A percentile compares a stretch with the other conserved stretches of the same genome.
These are phyloP conservation scores for Oreochromis spilurus DNA, from an alignment of 2,113 vertebrate genomes.

Conservation along the genomic window DNA sequence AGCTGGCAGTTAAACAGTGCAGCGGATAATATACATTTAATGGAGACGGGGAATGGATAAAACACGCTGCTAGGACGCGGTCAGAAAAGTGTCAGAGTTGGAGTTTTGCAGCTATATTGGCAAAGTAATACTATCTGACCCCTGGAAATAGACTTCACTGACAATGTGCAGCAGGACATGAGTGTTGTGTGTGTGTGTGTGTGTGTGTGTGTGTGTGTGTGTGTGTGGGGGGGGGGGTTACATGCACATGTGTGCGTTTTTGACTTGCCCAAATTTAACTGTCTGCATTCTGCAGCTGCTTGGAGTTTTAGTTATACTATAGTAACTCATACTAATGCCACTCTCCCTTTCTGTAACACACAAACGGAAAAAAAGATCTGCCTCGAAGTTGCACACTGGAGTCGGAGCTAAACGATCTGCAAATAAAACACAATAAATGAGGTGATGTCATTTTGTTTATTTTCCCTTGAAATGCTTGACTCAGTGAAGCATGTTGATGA, in stretches of 20 bases:
- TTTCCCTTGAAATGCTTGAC: not conserved
- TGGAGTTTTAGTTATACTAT: slow-evolving; percentile 27
- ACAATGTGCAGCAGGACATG: slow-evolving; percentile 53
- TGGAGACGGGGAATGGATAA: slow-evolving; percentile 42
- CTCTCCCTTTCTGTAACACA: not conserved
- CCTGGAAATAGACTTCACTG: slow-evolving; percentile 67
- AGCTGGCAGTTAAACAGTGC: slow-evolving; percentile 37
- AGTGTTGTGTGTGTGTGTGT: not conserved
- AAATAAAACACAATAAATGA: not conserved
- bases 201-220: not conserved
- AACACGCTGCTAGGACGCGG: slow-evolving; percentile 15
- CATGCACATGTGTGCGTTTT: not conserved
- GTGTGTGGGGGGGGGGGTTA: not conserved
- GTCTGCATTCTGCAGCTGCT: slow-evolving; percentile 59
- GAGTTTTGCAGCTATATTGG: slow-evolving; percentile 52
- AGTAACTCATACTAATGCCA: not conserved
- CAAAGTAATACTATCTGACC: slow-evolving; percentile 57
- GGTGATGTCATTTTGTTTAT: not conserved
- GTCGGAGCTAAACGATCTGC: not conserved
- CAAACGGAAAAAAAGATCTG: not conserved
- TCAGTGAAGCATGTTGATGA: not conserved
- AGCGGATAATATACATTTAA: slow-evolving; percentile 38
- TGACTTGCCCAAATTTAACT: slow-evolving; percentile 53
- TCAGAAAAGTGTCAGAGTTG: slow-evolving; percentile 46
- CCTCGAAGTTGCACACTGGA: not conserved